A percentile compares a stretch with the other conserved stretches of the same genome.
These are phyloP conservation scores for Drosophila setosimentum DNA, from an alignment of 2,888 invertebrate genomes.

Conservation along the genomic window DNA sequence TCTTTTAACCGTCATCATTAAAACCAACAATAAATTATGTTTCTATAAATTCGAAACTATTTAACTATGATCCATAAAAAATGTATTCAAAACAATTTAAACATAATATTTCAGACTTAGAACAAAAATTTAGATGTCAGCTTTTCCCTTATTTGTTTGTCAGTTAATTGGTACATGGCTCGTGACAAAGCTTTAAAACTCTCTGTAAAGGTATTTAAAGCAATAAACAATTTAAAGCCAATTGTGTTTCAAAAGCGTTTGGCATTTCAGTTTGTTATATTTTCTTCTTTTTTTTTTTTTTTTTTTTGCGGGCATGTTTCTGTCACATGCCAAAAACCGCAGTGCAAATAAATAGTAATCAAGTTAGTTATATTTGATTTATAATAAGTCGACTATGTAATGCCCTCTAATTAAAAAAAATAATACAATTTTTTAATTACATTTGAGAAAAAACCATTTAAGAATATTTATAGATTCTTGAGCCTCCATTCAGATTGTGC, in stretches of 20 bases:
- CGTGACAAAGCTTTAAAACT: neutral
- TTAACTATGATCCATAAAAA: neutral
- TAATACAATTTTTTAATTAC: neutral
- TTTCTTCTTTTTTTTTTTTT: constrained; percentile 24
- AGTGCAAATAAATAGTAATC: constrained; percentile 24
- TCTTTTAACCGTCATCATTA: neutral
- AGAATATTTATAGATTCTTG: neutral
- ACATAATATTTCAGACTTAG: neutral
- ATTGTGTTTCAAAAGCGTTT: constrained; percentile 40
- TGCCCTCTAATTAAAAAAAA: neutral
- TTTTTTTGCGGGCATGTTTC: constrained; percentile 18
- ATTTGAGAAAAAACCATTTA: neutral
- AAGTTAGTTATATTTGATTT: neutral
- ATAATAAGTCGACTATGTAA: neutral
- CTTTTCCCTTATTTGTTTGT: neutral
- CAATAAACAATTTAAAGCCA: constrained; percentile 34
- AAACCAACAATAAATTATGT: neutral
- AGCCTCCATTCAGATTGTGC: neutral
- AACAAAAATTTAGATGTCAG: neutral
- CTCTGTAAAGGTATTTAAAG: constrained; percentile 2
- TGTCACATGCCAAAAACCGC: constrained; percentile 61
- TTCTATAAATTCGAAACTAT: neutral
- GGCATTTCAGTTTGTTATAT: constrained; percentile 38
- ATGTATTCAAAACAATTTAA: neutral
- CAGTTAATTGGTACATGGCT: neutral